Base-by-base conservation (phyloP, 1,140 invertebrate genomes). In the Caenorhabditis inopinata region DNA sequence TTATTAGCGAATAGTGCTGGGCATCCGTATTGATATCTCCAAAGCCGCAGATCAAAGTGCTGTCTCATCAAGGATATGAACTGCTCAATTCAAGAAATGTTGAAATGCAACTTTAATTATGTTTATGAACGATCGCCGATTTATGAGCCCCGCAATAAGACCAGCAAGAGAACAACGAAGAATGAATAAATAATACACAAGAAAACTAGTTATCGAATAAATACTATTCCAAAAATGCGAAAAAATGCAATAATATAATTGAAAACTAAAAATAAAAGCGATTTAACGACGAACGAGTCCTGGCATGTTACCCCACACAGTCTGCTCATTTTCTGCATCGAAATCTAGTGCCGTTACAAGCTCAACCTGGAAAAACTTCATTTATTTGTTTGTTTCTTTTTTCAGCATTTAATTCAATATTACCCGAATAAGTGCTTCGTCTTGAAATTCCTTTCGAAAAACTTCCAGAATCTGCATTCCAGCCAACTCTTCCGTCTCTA, bases 261-360 rank as follows among this genome's bases (percentile, higher is more conserved):
- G n/a, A 62, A 62, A 14, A 25, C n/a, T n/a, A 7, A 32, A 62
- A 32, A 16, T 62, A n/a, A 38, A 42, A 42, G 14, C n/a, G n/a
- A 42, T 42, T 68, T 68, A 68, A 38, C 58, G 58, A 1, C 58
- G 58, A 68, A 68, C 58, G 23, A 68, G 58, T 21, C 58, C 58
- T 9, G 58, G 58, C 58, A 68, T 68, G n/a, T 68, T 38, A 38
- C 58, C 58, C 58, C 58, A 68, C 7, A 38, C n/a, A 18, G 23
- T 68, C n/a, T 68, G 32, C 29, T 58, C 27, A 32, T 58, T 32
- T 42, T 68, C 58, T 7, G 23, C 25, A 12, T 12, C 25, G 2
- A 29, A 29, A 21, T 68, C 32, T 0, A 21, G 12, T 2, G 21
- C 7, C 3, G 14, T 42, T 14, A 38, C 32, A n/a, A 68, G 58